These are phyloP conservation scores for Acrocephalus scirpaceus DNA, from an alignment of 2,797 vertebrate genomes.

Conservation along the genomic window DNA sequence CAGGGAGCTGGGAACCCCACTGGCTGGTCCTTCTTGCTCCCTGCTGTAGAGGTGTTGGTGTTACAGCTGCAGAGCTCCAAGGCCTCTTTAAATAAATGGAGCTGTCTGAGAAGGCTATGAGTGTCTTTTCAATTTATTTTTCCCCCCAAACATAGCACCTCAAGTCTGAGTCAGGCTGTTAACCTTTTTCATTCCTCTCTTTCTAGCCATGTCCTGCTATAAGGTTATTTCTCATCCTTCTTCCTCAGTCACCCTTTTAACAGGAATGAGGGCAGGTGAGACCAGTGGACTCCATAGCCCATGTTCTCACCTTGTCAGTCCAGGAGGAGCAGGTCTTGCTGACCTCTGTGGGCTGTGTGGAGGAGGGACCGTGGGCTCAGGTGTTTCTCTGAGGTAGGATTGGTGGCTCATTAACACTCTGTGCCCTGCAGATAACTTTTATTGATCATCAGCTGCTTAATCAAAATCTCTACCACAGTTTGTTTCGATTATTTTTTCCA, in stretches of 20 bases:
- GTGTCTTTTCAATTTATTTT: background rate
- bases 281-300: background rate
- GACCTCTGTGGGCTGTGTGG: background rate
- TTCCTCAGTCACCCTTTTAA: background rate
- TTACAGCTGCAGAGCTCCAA: background rate
- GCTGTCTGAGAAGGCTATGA: background rate
- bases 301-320: background rate
- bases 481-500: conserved; percentile 48
- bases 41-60: background rate
- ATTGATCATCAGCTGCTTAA: conserved; percentile 68
- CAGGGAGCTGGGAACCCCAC: background rate
- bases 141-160: background rate
- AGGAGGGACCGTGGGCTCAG: background rate
- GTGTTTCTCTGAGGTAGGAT: conserved; percentile 4
- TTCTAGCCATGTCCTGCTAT: background rate
- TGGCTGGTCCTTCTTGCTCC: background rate
- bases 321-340: background rate
- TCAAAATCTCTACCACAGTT: conserved; percentile 54
- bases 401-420: conserved; percentile 52
- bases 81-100: background rate
- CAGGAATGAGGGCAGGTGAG: background rate
- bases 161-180: background rate
- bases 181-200: background rate
- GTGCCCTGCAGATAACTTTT: conserved; percentile 47
- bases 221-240: background rate